phyloP scores from a whole-genome alignment of 2,797 vertebrate genomes.

The Monodelphis domestica region DNA sequence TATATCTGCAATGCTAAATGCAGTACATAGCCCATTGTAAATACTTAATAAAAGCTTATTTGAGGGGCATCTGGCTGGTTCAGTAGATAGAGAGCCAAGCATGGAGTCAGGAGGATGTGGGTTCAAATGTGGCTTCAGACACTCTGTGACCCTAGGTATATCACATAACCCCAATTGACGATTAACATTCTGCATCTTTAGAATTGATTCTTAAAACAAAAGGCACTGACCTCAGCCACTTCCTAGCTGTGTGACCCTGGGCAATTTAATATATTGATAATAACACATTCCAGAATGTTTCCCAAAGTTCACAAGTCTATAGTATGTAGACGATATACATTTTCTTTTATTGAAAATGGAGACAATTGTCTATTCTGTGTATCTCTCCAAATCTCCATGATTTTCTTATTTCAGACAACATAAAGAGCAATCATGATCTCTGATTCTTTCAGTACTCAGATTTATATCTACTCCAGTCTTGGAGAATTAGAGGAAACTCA shows the following conservation, averaged over 20 bases:
- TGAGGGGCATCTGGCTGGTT: too few relatives aligned
- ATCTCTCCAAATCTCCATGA: background rate
- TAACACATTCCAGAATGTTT: background rate
- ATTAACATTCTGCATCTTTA: too few relatives aligned
- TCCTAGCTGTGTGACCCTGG: too few relatives aligned
- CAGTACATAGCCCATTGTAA: background rate
- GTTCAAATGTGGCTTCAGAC: too few relatives aligned
- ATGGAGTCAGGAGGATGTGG: too few relatives aligned
- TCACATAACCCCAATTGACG: too few relatives aligned
- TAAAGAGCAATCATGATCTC: background rate
- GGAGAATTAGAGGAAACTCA: background rate
- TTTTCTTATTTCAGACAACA: background rate
- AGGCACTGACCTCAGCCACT: too few relatives aligned
- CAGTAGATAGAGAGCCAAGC: too few relatives aligned
- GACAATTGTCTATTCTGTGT: background rate
- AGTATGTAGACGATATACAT: background rate
- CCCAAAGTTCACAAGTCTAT: background rate
- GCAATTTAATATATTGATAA: background rate
- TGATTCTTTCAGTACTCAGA: background rate
- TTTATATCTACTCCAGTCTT: background rate
- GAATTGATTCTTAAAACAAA: too few relatives aligned
- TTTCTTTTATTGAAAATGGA: background rate
- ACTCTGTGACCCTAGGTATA: too few relatives aligned
- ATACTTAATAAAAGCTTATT: background rate
- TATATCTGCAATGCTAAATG: background rate